Percentiles rank a stretch among this genome's conserved stretches.
Conservation (phyloP, 2,113 vertebrate species). For the Plecturocebus donacophilus region DNA sequence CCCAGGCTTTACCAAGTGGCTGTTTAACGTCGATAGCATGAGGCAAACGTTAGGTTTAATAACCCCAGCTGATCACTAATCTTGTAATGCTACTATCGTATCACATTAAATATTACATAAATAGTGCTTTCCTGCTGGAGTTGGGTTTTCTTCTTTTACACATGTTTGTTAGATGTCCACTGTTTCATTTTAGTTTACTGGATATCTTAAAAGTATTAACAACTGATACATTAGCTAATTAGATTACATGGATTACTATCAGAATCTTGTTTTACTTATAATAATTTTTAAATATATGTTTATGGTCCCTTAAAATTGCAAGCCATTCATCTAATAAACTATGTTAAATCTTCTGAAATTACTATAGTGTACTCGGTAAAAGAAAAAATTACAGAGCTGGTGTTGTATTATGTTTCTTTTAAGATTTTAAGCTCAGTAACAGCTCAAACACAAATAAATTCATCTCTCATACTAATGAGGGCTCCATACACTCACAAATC, state of each 20-base stretch:
- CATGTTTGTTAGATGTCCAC: background rate
- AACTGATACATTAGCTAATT: constrained; percentile 53
- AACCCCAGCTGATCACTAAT: constrained; percentile 43
- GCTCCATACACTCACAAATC: background rate
- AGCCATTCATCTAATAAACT: constrained; percentile 56
- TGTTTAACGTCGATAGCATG: constrained; percentile 18
- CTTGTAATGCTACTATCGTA: background rate
- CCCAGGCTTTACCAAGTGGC: constrained; percentile 54
- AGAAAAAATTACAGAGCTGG: constrained; percentile 31
- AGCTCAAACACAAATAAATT: constrained; percentile 40
- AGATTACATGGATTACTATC: constrained; percentile 51
- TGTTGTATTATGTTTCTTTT: background rate
- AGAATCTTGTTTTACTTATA: constrained; percentile 54
- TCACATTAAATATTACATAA: constrained; percentile 7
- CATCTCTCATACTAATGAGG: constrained; percentile 3
- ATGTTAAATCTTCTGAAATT: constrained; percentile 38
- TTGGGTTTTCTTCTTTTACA: constrained; percentile 8
- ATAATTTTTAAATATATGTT: constrained; percentile 59
- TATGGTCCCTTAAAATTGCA: constrained; percentile 34
- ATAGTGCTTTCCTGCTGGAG: background rate
- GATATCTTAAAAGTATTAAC: constrained; percentile 20
- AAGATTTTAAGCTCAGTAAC: background rate
- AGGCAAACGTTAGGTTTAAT: background rate
- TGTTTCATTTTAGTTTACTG: constrained; percentile 31
- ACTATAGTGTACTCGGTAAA: background rate